Conservation (phyloP, 2,113 vertebrate species). For the Clarias batrachus region DNA sequence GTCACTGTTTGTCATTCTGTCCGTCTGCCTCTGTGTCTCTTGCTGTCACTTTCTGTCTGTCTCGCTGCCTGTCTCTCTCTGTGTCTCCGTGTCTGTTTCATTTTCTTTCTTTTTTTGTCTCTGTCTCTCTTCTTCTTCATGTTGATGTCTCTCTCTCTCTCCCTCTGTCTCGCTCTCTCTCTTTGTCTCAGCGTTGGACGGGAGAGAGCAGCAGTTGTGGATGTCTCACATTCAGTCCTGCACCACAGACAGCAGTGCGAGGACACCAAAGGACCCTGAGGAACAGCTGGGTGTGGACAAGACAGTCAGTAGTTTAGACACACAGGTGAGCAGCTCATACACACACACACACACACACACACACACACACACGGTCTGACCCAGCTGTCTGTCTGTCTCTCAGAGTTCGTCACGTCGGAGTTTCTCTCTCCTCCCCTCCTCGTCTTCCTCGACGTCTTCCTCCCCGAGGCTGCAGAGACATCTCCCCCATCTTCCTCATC, state of each 20-base stretch:
- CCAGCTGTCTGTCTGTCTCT: background rate
- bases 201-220: slow-evolving; percentile 92
- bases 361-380: slow-evolving; percentile 9
- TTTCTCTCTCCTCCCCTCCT: slow-evolving; percentile 40
- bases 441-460: slow-evolving; percentile 37
- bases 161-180: slow-evolving; percentile 16
- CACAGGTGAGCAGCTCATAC: slow-evolving; percentile 61
- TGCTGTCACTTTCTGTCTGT: background rate
- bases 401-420: slow-evolving; percentile 28
- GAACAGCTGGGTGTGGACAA: slow-evolving; percentile 70
- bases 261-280: slow-evolving; percentile 70
- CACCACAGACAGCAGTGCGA: slow-evolving; percentile 82
- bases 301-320: slow-evolving; percentile 63
- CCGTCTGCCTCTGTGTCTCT: background rate
- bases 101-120: background rate
- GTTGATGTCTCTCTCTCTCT: background rate
- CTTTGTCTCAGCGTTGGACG: slow-evolving; percentile 78
- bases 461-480: slow-evolving; percentile 44
- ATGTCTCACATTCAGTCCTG: slow-evolving; percentile 91
- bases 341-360: slow-evolving; percentile 18
- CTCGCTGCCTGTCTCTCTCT: background rate
- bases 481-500: slow-evolving; percentile 20
- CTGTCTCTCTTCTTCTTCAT: slow-evolving; percentile 13
- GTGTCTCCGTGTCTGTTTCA: background rate
- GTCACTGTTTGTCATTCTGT: too few relatives aligned